Conservation (phyloP, 2,888 invertebrate species). For the Chrysolina americana region DNA sequence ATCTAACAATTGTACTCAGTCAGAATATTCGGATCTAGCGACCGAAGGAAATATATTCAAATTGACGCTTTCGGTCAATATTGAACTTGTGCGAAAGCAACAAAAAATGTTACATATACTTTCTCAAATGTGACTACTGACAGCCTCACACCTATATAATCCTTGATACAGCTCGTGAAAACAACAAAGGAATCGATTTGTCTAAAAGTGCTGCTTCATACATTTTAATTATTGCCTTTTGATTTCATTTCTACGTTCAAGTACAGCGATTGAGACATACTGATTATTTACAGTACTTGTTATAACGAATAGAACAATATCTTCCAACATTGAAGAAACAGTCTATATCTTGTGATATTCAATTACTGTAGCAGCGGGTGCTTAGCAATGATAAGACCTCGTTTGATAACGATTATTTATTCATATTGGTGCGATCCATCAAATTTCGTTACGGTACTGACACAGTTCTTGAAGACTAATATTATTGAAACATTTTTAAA, state of each 20-base stretch:
- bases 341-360: background rate
- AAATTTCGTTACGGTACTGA: background rate
- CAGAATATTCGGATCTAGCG: background rate
- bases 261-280: background rate
- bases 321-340: background rate
- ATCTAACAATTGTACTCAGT: no score
- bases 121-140: background rate
- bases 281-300: background rate
- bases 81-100: background rate
- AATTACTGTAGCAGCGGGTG: background rate
- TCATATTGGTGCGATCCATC: background rate
- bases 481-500: no score
- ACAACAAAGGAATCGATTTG: background rate
- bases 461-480: no score
- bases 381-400: background rate
- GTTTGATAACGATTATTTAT: background rate
- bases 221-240: background rate
- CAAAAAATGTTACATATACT: background rate
- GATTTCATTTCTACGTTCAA: background rate
- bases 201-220: background rate
- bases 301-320: background rate
- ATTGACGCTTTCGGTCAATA: background rate
- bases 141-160: background rate
- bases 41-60: background rate
- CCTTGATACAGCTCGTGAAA: background rate